phyloP scores from a whole-genome alignment of 2,113 vertebrate genomes.

The Guaruba guarouba region DNA sequence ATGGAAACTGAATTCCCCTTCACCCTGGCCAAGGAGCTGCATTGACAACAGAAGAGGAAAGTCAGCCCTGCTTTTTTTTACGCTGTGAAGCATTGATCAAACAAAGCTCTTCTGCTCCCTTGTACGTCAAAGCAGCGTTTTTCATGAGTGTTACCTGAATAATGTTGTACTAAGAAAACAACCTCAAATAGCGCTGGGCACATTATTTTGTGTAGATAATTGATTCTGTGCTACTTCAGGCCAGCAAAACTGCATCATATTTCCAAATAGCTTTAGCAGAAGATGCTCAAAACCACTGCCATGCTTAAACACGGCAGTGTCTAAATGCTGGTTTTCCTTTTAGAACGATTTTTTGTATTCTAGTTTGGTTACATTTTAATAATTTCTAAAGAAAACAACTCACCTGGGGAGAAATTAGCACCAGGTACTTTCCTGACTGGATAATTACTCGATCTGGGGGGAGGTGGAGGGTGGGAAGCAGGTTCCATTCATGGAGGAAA shows the following conservation, averaged over 20 bases:
- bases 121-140: accelerated
- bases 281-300: background rate
- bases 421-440: background rate
- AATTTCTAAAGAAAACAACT: background rate
- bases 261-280: background rate
- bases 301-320: background rate
- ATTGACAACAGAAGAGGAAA: background rate
- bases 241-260: background rate
- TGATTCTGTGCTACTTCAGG: background rate
- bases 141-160: background rate
- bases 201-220: background rate
- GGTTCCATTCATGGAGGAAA: background rate
- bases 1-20: constrained; percentile 8
- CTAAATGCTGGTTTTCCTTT: background rate
- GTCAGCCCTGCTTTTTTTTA: background rate
- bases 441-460: background rate
- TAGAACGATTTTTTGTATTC: background rate
- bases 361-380: background rate
- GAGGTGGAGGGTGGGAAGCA: background rate
- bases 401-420: background rate
- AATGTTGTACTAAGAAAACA: background rate
- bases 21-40: background rate
- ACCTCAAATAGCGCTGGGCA: background rate
- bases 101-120: background rate
- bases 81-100: background rate